Evolutionary conservation across 2,797 vertebrate species (phyloP), one percentile per base, ranked within the genome.

Genomic region (Pangasius mekongensis): DNA sequence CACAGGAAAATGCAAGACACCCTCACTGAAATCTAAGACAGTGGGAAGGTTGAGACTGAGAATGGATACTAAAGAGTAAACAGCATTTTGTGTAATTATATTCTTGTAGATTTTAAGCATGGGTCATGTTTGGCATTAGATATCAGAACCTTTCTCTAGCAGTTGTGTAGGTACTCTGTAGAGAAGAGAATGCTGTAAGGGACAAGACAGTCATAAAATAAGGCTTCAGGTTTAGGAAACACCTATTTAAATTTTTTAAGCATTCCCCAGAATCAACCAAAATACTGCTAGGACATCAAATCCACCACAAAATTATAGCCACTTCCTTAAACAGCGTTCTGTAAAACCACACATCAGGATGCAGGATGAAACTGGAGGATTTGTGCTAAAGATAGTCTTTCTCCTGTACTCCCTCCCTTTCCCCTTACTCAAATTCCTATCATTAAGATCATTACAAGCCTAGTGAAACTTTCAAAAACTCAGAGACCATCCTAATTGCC

Each of bases 401-500:
- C 67, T 64, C 52, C 71, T 36, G 10, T 24, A 71, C 71, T 24
- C 58, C 47, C 47, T 91, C 52, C 36, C 56, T 88, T 76, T 56
- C 24, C 80, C 43, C 69, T 67, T 14, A 87, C 56, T 85, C 58
- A 39, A 89, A 87, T 87, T 87, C 84, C 87, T 89, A 91, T 90
- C 73, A 87, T 92, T 91, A 90, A 27, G 13, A 84, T 69, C 89
- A 86, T 66, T 87, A 84, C 39, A 78, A 66, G 78, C 52, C 33
- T 43, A 87, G 86, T 87, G 83, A 88, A 87, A 81, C 69, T 56
- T 84, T 36, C 14, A 76, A 18, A 86, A 66, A 33, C 24, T 47
- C 52, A 74, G 27, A 90, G 80, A 88, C 77, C 88, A 89, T 62
- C 81, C 82, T 10, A 87, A 67, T 54, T 33, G 22, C 22, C 27